A percentile compares a stretch with the other conserved stretches of the same genome.
Conservation (phyloP, 2,113 vertebrate genomes). For the Tetrao urogallus region DNA sequence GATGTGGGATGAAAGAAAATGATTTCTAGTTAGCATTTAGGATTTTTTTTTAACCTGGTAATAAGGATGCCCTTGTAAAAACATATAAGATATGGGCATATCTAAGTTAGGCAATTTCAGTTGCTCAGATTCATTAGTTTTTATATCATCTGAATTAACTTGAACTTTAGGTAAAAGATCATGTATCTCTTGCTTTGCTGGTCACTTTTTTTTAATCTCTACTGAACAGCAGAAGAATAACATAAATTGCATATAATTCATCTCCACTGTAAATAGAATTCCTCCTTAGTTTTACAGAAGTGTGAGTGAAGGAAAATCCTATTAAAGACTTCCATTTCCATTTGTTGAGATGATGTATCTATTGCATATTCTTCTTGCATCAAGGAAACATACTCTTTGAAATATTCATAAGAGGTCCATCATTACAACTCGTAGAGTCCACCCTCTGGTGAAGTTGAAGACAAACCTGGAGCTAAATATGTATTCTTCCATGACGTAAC, state of each 20-base stretch:
- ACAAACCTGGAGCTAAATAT: neutral
- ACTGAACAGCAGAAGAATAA: neutral
- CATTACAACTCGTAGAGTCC: neutral
- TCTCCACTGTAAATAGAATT: neutral
- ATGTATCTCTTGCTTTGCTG: accelerated
- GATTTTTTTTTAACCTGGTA: neutral
- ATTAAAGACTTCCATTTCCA: neutral
- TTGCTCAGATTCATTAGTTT: neutral
- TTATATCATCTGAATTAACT: neutral
- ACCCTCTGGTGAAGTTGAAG: neutral
- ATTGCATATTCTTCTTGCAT: neutral
- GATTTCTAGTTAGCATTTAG: constrained; percentile 67
- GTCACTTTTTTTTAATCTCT: neutral
- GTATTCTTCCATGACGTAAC: neutral
- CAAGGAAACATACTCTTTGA: neutral
- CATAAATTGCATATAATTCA: accelerated
- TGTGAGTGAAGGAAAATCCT: neutral
- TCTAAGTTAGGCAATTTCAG: neutral
- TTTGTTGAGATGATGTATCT: neutral
- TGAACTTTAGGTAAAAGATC: neutral
- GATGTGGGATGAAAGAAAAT: constrained; percentile 61
- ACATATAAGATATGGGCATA: neutral
- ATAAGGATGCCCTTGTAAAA: constrained; percentile 36
- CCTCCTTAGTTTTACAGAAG: neutral
- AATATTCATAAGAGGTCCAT: neutral